These are phyloP conservation scores for Thaleichthys pacificus DNA, from an alignment of 2,797 vertebrate genomes.

Conservation along the genomic window DNA sequence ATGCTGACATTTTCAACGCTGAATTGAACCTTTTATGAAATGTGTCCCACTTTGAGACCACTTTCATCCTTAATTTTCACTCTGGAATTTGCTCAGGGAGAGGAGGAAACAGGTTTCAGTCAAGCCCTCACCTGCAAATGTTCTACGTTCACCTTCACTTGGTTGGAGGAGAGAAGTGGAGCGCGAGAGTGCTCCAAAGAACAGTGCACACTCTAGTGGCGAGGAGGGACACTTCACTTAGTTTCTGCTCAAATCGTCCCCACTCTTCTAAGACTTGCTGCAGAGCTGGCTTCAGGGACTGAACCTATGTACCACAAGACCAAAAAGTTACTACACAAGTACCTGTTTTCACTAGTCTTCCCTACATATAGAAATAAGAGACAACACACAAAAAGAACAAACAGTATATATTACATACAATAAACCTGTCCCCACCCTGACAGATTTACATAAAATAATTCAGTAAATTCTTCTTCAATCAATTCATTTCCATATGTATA, in stretches of 20 bases:
- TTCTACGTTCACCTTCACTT: conserved; percentile 69
- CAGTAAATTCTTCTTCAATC: not conserved
- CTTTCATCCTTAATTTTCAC: no score
- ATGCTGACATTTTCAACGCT: no score
- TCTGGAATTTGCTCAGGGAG: no score
- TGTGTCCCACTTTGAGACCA: no score
- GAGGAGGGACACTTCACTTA: conserved; percentile 64
- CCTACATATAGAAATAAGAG: not conserved
- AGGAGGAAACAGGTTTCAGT: not conserved
- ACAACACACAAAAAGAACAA: not conserved
- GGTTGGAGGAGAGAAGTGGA: conserved; percentile 68
- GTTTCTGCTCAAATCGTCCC: conserved; percentile 69
- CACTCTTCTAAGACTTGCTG: conserved; percentile 69
- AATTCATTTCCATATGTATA: not conserved
- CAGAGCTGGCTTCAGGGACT: conserved; percentile 57
- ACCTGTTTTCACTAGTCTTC: not conserved
- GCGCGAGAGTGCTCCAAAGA: conserved; percentile 66
- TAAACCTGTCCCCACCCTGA: no score
- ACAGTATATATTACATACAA: no score
- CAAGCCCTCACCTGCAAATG: conserved; percentile 79
- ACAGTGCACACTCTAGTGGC: conserved; percentile 70
- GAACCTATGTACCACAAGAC: conserved; percentile 69
- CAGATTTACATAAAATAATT: no score
- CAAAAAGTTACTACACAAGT: not conserved
- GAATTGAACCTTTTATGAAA: no score